Percentiles rank a stretch among this genome's conserved stretches.
These are phyloP conservation scores for Willowsia nigromaculata DNA, from an alignment of 2,888 invertebrate genomes.

Conservation along the genomic window DNA sequence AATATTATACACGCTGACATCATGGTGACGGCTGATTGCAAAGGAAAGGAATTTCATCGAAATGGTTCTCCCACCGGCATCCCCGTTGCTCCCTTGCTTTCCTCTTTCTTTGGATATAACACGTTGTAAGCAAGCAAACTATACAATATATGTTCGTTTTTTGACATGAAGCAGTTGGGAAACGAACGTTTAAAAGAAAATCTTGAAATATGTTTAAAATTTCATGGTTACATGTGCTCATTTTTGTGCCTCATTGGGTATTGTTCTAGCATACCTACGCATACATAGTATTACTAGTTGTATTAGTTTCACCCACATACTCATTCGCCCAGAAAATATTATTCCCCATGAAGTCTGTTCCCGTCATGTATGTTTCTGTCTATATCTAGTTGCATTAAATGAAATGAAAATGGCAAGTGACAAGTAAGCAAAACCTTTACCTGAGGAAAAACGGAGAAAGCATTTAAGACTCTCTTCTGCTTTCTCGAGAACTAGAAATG, in stretches of 20 bases:
- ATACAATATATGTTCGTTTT: slow-evolving; percentile 8
- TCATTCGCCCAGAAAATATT: slow-evolving; percentile 20
- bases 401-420: slow-evolving; percentile 34
- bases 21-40: slow-evolving; percentile 62
- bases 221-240: slow-evolving; percentile 36
- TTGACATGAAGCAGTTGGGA: slow-evolving; percentile 25
- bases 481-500: not conserved
- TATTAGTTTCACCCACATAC: slow-evolving; percentile 35
- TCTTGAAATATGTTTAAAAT: slow-evolving; percentile 57
- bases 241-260: slow-evolving; percentile 32
- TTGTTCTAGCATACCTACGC: not conserved
- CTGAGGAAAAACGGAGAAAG: not conserved
- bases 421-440: slow-evolving; percentile 6
- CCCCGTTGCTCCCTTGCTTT: not conserved
- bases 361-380: not conserved
- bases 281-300: not conserved
- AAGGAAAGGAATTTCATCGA: slow-evolving; percentile 57
- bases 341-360: not conserved
- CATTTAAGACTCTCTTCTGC: not conserved
- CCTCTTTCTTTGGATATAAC: slow-evolving; percentile 17
- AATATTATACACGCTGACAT: slow-evolving; percentile 39
- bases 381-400: slow-evolving; percentile 39
- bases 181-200: slow-evolving; percentile 1
- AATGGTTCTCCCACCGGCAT: slow-evolving; percentile 5
- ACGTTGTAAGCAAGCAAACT: not conserved